Percentiles rank a stretch among this genome's conserved stretches.
phyloP scores from a whole-genome alignment of 1,140 invertebrate genomes.

The Drosophila melanica region DNA sequence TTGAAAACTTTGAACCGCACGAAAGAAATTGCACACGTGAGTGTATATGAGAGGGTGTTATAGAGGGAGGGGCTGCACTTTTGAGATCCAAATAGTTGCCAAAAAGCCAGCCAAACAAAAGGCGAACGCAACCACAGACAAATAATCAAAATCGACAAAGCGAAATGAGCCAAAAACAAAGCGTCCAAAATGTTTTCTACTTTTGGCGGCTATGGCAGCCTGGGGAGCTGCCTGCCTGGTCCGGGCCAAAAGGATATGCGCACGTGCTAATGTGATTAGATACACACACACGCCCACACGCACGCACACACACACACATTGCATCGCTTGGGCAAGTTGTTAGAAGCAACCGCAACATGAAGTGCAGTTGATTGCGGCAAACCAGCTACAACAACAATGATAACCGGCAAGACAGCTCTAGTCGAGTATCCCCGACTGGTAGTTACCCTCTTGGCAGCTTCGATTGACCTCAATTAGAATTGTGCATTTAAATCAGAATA shows the following conservation, averaged over 20 bases:
- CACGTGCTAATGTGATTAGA: slow-evolving; percentile 82
- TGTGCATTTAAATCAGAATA: too few relatives aligned
- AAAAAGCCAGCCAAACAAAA: slow-evolving; percentile 57
- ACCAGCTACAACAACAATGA: slow-evolving; percentile 47
- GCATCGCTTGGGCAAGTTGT: slow-evolving; percentile 35
- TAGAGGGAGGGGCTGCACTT: slow-evolving; percentile 30
- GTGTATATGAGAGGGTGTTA: not conserved
- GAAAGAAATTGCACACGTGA: slow-evolving; percentile 64
- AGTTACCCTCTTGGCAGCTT: too few relatives aligned
- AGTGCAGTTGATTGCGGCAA: slow-evolving; percentile 81
- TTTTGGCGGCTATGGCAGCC: slow-evolving; percentile 60
- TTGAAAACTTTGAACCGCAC: slow-evolving; percentile 59
- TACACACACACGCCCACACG: slow-evolving; percentile 40
- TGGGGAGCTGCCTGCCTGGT: slow-evolving; percentile 47
- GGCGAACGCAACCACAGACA: slow-evolving; percentile 68
- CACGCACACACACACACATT: slow-evolving; percentile 23
- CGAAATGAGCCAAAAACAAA: slow-evolving; percentile 81
- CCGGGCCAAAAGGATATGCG: slow-evolving; percentile 69
- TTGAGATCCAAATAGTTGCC: slow-evolving; percentile 74
- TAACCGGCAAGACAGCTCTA: slow-evolving; percentile 1
- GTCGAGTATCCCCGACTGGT: not conserved
- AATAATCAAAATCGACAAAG: slow-evolving; percentile 82
- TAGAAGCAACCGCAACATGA: slow-evolving; percentile 72
- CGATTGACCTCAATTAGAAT: too few relatives aligned
- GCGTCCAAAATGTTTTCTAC: slow-evolving; percentile 78